Conservation (phyloP, 2,797 vertebrate species). For the Rhinatrema bivittatum region DNA sequence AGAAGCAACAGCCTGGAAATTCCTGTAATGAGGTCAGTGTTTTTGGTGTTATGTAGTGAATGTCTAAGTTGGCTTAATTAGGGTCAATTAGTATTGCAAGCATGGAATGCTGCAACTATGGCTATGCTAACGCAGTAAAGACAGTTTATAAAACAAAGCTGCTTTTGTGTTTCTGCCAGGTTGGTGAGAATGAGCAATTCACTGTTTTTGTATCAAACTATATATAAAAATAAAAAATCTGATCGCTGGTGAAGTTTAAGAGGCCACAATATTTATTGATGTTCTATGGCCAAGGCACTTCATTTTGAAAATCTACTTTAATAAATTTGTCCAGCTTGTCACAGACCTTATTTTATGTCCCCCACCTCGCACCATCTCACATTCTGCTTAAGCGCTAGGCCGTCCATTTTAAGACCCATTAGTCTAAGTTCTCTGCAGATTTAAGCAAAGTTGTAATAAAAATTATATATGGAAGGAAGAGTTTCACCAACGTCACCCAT, state of each 20-base stretch:
- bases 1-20: no score
- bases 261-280: conserved; percentile 44
- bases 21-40: no score
- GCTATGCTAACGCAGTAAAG: no score
- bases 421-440: conserved; percentile 53
- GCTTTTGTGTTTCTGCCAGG: no score
- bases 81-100: no score
- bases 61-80: no score
- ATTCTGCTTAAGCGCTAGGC: conserved; percentile 50
- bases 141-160: no score
- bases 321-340: conserved; percentile 51
- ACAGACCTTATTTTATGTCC: conserved; percentile 50
- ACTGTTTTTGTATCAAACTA: conserved; percentile 14
- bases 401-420: conserved; percentile 62
- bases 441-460: conserved; percentile 58
- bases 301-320: conserved; percentile 43
- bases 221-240: conserved; percentile 28
- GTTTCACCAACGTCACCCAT: conserved; percentile 53
- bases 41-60: no score
- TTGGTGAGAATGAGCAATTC: no score
- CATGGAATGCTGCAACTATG: no score
- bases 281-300: conserved; percentile 39
- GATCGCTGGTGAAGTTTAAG: conserved; percentile 26
- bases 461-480: conserved; percentile 55
- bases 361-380: conserved; percentile 50